These are phyloP conservation scores for Geotrupes spiniger DNA, from an alignment of 2,888 invertebrate species.

Conservation along the genomic window DNA sequence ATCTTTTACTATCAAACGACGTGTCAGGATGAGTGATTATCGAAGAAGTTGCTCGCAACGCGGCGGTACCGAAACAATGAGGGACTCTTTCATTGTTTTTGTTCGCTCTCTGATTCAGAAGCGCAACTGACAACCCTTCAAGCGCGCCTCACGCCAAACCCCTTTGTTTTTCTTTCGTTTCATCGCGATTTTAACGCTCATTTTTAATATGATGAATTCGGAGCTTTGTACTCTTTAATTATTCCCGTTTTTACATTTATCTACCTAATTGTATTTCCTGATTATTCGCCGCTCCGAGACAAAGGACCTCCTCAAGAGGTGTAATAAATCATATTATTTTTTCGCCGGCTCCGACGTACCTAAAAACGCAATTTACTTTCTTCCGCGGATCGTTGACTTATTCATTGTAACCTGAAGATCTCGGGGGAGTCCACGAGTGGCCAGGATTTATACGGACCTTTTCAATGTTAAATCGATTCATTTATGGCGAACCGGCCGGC, in stretches of 20 bases:
- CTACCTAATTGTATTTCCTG: constrained; percentile 52
- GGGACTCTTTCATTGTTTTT: constrained; percentile 52
- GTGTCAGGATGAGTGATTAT: constrained; percentile 47
- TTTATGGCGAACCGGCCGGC: constrained; percentile 4
- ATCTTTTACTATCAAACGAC: constrained; percentile 14
- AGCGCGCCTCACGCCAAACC: constrained; percentile 40
- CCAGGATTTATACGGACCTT: constrained; percentile 16
- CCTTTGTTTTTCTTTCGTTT: constrained; percentile 51
- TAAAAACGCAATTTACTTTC: constrained; percentile 35
- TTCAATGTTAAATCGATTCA: constrained; percentile 15
- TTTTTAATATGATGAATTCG: constrained; percentile 53
- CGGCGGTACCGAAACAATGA: constrained; percentile 27
- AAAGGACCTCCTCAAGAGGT: constrained; percentile 45
- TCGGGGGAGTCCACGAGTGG: constrained; percentile 24
- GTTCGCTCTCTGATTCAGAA: constrained; percentile 44
- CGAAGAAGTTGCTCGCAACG: constrained; percentile 31
- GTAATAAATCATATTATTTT: constrained; percentile 49
- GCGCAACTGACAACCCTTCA: constrained; percentile 50
- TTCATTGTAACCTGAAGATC: constrained; percentile 44
- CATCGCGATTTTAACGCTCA: constrained; percentile 49
- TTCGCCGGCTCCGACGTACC: constrained; percentile 24
- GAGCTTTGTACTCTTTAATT: constrained; percentile 52
- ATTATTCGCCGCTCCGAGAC: constrained; percentile 40
- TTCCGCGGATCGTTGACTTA: constrained; percentile 38
- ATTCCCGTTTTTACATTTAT: constrained; percentile 52